phyloP scores from a whole-genome alignment of 2,888 invertebrate genomes.

The Calephelis perditalis region DNA sequence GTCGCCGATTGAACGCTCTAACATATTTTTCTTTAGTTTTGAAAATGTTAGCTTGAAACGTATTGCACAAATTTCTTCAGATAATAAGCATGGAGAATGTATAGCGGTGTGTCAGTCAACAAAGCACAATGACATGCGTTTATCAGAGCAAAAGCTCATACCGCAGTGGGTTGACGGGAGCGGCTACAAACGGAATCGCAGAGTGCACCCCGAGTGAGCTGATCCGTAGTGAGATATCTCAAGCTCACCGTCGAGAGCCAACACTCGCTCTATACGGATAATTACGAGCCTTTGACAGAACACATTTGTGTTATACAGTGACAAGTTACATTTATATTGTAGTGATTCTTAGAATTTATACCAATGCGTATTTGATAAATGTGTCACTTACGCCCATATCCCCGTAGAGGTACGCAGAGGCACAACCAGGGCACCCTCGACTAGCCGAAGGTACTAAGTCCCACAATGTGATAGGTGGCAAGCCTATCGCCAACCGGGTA shows the following conservation, averaged over 20 bases:
- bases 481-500: too few relatives aligned
- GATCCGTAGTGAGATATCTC: constrained; percentile 74
- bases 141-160: constrained; percentile 67
- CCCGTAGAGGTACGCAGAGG: too few relatives aligned
- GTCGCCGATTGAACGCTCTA: too few relatives aligned
- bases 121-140: constrained; percentile 71
- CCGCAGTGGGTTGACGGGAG: constrained; percentile 49
- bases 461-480: too few relatives aligned
- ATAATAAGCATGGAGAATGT: constrained; percentile 41
- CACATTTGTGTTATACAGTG: constrained; percentile 55
- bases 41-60: neutral
- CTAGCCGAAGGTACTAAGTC: too few relatives aligned
- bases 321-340: constrained; percentile 39
- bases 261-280: constrained; percentile 68
- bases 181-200: constrained; percentile 74
- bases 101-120: constrained; percentile 49
- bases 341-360: too few relatives aligned
- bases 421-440: too few relatives aligned
- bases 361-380: too few relatives aligned
- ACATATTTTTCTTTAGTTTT: too few relatives aligned
- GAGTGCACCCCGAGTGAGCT: constrained; percentile 73
- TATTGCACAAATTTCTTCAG: constrained; percentile 28
- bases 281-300: constrained; percentile 69
- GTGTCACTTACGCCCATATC: too few relatives aligned
- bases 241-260: constrained; percentile 67